phyloP scores from a whole-genome alignment of 2,797 vertebrate species.

The Todus mexicanus region DNA sequence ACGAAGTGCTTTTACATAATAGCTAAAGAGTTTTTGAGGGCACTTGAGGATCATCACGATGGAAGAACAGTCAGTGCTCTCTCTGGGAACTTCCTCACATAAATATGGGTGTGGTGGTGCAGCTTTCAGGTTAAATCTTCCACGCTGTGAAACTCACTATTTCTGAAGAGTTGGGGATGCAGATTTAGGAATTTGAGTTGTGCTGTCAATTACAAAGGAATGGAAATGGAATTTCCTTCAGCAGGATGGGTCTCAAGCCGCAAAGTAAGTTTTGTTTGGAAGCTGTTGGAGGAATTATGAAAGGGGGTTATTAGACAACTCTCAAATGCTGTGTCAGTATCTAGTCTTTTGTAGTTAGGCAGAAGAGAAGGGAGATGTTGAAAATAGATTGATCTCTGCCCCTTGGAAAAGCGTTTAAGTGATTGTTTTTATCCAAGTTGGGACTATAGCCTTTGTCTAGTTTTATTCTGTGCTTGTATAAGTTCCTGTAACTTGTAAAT shows the following conservation, averaged over 20 bases:
- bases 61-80: background rate
- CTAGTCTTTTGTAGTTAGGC: background rate
- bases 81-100: background rate
- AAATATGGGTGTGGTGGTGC: background rate
- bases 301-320: background rate
- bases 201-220: background rate
- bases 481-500: background rate
- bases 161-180: background rate
- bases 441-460: background rate
- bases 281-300: background rate
- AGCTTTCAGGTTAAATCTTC: background rate
- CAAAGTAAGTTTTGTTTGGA: constrained; percentile 20
- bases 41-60: background rate
- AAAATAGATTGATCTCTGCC: background rate
- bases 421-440: background rate
- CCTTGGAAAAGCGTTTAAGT: background rate
- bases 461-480: background rate
- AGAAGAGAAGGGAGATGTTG: background rate
- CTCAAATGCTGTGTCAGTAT: background rate
- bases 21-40: background rate
- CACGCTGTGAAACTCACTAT: background rate
- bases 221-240: constrained; percentile 23
- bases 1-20: background rate
- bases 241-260: background rate
- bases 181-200: background rate